A percentile compares a stretch with the other conserved stretches of the same genome.
phyloP scores from a whole-genome alignment of 2,113 vertebrate species.

The Gopherus flavomarginatus region DNA sequence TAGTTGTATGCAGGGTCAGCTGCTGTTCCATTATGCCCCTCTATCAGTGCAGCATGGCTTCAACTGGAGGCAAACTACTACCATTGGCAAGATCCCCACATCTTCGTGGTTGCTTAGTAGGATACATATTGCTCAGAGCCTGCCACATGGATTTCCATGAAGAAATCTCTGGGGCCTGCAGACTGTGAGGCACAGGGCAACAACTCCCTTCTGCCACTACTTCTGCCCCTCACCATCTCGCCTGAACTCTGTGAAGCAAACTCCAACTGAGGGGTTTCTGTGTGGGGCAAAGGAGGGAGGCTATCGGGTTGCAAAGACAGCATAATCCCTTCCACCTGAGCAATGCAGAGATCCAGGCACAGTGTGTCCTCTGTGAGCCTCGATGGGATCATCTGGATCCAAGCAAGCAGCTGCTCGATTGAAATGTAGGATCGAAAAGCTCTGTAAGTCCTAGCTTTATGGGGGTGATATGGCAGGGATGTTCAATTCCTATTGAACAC shows the following conservation, averaged over 20 bases:
- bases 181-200: neutral
- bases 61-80: neutral
- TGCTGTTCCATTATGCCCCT: neutral
- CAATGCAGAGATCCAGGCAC: neutral
- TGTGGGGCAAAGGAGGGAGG: neutral
- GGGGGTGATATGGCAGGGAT: neutral
- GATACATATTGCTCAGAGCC: neutral
- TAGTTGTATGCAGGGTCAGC: neutral
- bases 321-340: neutral
- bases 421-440: neutral
- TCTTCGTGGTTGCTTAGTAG: neutral
- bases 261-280: neutral
- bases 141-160: neutral
- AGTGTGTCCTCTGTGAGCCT: neutral
- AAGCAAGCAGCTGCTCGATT: neutral
- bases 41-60: neutral
- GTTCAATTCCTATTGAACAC: neutral
- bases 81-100: neutral
- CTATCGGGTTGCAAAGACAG: neutral
- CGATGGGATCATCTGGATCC: neutral
- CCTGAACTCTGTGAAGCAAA: neutral
- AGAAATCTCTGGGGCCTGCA: neutral
- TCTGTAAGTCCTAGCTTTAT: neutral
- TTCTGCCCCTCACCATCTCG: neutral
- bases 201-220: neutral